These are phyloP conservation scores for Elegia similella DNA, from an alignment of 2,888 invertebrate species.

Conservation along the genomic window DNA sequence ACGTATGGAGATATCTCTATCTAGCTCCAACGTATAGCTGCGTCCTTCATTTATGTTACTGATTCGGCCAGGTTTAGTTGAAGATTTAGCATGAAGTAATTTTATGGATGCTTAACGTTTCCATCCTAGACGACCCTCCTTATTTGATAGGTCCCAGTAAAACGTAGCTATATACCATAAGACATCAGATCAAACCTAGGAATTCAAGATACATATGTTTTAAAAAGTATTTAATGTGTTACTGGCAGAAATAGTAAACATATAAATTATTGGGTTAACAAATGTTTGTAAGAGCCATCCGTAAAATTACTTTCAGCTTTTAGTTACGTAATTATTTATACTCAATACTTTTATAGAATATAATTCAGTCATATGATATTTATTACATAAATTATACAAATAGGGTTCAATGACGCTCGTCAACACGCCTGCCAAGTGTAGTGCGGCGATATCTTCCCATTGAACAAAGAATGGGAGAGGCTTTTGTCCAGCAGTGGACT, in stretches of 20 bases:
- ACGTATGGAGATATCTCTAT: no score
- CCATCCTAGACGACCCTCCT: conserved; percentile 9
- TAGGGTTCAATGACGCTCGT: not conserved
- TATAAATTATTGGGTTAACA: not conserved
- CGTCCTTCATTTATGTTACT: not conserved
- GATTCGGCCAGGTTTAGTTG: not conserved
- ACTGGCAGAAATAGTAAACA: not conserved
- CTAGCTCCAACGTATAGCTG: no score
- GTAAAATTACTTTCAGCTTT: conserved; percentile 15
- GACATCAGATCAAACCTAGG: not conserved
- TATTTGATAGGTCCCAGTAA: not conserved
- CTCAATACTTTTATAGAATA: not conserved
- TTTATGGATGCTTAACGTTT: conserved; percentile 10
- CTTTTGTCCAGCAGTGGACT: no score
- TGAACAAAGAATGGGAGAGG: no score
- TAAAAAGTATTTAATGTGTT: no score
- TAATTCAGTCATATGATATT: not conserved
- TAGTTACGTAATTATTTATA: not conserved
- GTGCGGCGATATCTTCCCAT: no score
- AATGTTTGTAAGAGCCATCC: not conserved
- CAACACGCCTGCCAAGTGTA: no score
- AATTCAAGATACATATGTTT: no score
- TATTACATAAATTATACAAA: not conserved
- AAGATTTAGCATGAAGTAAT: conserved; percentile 9
- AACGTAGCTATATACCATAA: not conserved